These are phyloP conservation scores for Oryzias melastigma DNA, from an alignment of 2,113 vertebrate genomes.

Conservation along the genomic window DNA sequence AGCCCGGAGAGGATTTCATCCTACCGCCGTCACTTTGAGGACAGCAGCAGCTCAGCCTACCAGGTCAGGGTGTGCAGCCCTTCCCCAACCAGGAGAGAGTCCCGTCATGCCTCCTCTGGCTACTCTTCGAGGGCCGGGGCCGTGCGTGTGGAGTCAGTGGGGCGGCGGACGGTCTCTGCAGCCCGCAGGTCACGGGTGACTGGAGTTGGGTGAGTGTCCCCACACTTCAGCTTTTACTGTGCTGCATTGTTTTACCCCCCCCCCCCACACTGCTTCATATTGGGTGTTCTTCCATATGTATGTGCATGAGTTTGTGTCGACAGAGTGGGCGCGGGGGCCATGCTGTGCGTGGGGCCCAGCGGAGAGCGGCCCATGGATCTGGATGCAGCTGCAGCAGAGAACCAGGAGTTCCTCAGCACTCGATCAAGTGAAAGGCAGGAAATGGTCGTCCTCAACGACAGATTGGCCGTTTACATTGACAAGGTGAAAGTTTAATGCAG, in stretches of 20 bases:
- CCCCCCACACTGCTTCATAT: neutral
- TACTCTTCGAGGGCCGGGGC: constrained; percentile 47
- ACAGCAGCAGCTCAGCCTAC: constrained; percentile 61
- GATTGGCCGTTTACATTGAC: constrained; percentile 73
- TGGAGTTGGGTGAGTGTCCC: constrained; percentile 64
- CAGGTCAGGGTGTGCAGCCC: constrained; percentile 78
- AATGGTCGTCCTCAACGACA: constrained; percentile 75
- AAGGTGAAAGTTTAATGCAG: constrained; percentile 48
- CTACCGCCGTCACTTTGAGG: constrained; percentile 79
- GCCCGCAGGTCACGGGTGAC: constrained; percentile 57
- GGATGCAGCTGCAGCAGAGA: constrained; percentile 70
- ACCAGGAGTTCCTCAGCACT: constrained; percentile 69
- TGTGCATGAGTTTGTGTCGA: constrained; percentile 17
- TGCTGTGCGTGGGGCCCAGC: constrained; percentile 60
- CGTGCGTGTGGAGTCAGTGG: constrained; percentile 50
- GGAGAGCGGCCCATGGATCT: constrained; percentile 63
- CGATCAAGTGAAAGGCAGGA: constrained; percentile 69
- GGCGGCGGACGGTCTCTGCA: constrained; percentile 68
- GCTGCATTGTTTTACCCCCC: neutral
- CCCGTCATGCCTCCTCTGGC: constrained; percentile 56
- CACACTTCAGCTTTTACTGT: too few species aligned
- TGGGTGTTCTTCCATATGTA: neutral
- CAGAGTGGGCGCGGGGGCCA: constrained; percentile 53
- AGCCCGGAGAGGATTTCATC: constrained; percentile 79
- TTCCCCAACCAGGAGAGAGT: constrained; percentile 66